Conservation (phyloP, 1,140 invertebrate genomes). For the Propsilocerus akamusi region DNA sequence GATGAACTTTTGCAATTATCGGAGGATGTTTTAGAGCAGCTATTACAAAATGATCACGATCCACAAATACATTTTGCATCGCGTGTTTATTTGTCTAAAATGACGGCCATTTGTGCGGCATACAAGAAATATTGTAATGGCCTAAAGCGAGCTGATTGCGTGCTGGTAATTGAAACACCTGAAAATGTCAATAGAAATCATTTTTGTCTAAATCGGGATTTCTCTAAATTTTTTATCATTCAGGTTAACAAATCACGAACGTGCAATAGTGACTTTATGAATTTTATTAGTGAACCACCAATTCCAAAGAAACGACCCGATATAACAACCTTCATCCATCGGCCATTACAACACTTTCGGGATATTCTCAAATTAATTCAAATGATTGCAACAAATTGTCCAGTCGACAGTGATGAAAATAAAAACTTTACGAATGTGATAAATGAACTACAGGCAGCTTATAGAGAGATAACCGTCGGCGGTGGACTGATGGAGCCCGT, state of each 20-base stretch:
- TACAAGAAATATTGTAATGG: conserved; percentile 66
- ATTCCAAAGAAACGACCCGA: conserved; percentile 62
- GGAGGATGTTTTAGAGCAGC: conserved; percentile 58
- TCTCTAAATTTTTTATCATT: conserved; percentile 1
- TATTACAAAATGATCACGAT: conserved; percentile 51
- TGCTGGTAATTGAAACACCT: conserved; percentile 35
- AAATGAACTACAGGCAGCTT: conserved; percentile 31
- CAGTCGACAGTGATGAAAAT: conserved; percentile 22
- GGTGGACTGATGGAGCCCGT: conserved; percentile 67
- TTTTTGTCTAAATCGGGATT: background rate
- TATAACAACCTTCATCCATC: conserved; percentile 57
- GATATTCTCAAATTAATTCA: conserved; percentile 34
- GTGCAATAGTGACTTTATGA: conserved; percentile 41
- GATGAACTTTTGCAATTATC: conserved; percentile 60
- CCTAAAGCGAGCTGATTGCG: conserved; percentile 60
- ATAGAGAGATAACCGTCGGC: conserved; percentile 59
- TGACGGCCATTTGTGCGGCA: conserved; percentile 45
- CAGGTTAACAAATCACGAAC: conserved; percentile 38
- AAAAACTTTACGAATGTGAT: conserved; percentile 24
- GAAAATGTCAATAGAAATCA: background rate
- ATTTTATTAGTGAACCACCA: conserved; percentile 53
- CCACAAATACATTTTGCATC: conserved; percentile 40
- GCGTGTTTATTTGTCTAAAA: conserved; percentile 50
- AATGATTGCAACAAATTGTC: conserved; percentile 19
- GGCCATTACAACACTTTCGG: conserved; percentile 58